A percentile compares a stretch with the other conserved stretches of the same genome.
phyloP scores from a whole-genome alignment of 2,797 vertebrate genomes.

The Mormyrops attenuatus region DNA sequence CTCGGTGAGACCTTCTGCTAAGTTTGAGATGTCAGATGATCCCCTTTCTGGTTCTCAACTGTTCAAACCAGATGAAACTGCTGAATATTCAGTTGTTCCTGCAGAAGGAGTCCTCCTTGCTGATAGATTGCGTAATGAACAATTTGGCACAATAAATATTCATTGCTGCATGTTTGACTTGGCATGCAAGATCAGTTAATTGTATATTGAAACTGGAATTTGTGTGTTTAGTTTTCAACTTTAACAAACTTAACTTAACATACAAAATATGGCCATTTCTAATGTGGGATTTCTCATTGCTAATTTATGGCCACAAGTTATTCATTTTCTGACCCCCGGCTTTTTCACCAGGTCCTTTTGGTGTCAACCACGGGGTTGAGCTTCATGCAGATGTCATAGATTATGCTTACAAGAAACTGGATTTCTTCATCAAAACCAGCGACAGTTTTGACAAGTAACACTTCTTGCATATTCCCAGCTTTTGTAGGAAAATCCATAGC shows the following conservation, averaged over 20 bases:
- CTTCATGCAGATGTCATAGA: constrained; percentile 87
- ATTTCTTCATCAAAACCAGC: constrained; percentile 88
- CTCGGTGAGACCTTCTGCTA: constrained; percentile 64
- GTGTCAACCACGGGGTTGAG: constrained; percentile 91
- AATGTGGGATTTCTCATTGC: neutral
- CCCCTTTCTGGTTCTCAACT: neutral
- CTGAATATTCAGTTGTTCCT: neutral
- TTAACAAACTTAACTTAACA: neutral
- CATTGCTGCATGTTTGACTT: neutral
- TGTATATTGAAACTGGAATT: neutral
- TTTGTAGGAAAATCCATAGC: neutral
- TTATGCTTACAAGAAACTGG: constrained; percentile 89
- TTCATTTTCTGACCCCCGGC: neutral
- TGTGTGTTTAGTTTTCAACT: neutral
- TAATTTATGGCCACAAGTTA: neutral
- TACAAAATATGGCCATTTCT: neutral
- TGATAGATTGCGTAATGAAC: neutral
- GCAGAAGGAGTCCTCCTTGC: neutral
- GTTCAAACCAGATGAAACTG: neutral
- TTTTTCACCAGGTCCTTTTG: constrained; percentile 78
- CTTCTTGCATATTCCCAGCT: neutral
- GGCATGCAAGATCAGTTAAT: neutral
- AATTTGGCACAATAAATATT: neutral
- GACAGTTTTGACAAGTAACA: constrained; percentile 94
- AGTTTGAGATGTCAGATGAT: neutral